These are phyloP conservation scores for Strigops habroptila DNA, from an alignment of 2,113 vertebrate species.

Conservation along the genomic window DNA sequence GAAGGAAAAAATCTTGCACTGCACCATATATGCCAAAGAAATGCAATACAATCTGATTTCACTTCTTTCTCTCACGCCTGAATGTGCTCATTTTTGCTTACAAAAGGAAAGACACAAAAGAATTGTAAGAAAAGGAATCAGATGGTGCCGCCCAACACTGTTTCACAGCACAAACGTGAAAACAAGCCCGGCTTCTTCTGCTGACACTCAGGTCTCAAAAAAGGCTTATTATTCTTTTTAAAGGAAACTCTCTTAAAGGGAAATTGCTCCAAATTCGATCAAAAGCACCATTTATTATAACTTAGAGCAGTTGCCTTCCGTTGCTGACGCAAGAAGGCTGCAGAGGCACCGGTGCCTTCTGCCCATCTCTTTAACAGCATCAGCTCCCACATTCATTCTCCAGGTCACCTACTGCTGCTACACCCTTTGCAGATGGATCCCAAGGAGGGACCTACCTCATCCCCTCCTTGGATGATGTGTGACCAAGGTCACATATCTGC, in stretches of 20 bases:
- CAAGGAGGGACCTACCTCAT: neutral
- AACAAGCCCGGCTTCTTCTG: constrained; percentile 54
- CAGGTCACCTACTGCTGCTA: rapidly evolving
- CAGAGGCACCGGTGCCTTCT: rapidly evolving
- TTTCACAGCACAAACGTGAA: constrained; percentile 54
- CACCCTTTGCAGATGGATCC: neutral
- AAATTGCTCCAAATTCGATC: neutral
- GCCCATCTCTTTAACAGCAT: neutral
- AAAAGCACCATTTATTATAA: constrained; percentile 3
- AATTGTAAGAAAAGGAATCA: constrained; percentile 67
- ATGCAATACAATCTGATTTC: constrained; percentile 69
- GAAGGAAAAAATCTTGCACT: constrained; percentile 13
- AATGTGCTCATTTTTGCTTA: constrained; percentile 69
- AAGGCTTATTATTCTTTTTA: constrained; percentile 44
- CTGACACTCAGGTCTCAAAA: neutral
- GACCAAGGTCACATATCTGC: neutral
- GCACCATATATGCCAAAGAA: constrained; percentile 42
- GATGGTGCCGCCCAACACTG: constrained; percentile 57
- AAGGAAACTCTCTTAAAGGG: constrained; percentile 46
- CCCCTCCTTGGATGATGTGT: too few species aligned
- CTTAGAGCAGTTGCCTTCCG: neutral
- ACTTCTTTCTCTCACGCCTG: constrained; percentile 51
- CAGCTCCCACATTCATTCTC: neutral
- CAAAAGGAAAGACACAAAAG: constrained; percentile 69
- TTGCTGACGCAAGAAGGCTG: neutral